A percentile compares a stretch with the other conserved stretches of the same genome.
These are phyloP conservation scores for Austrofundulus limnaeus DNA, from an alignment of 2,113 vertebrate genomes.

Conservation along the genomic window DNA sequence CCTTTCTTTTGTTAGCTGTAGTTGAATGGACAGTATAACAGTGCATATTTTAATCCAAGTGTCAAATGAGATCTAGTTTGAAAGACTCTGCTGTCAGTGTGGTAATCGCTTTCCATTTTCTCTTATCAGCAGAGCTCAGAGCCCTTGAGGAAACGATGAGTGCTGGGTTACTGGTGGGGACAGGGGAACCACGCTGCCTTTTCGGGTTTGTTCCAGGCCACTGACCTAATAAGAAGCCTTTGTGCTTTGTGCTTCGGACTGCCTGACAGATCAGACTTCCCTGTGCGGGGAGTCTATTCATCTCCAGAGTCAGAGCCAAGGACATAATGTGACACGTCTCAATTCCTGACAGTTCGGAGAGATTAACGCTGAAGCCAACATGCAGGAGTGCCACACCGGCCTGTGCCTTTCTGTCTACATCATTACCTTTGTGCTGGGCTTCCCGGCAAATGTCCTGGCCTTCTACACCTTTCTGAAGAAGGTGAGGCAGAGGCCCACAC, in stretches of 20 bases:
- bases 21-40: neutral
- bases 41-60: slow-evolving; percentile 12
- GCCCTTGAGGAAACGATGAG: slow-evolving; percentile 55
- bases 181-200: slow-evolving; percentile 55
- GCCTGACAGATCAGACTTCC: slow-evolving; percentile 36
- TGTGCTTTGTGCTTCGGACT: slow-evolving; percentile 20
- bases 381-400: slow-evolving; percentile 56
- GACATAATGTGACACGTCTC: slow-evolving; percentile 46
- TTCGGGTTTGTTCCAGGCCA: slow-evolving; percentile 56
- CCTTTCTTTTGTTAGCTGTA: neutral
- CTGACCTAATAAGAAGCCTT: slow-evolving; percentile 53
- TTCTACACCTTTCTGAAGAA: slow-evolving; percentile 82
- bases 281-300: slow-evolving; percentile 15
- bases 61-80: slow-evolving; percentile 23
- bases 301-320: slow-evolving; percentile 7
- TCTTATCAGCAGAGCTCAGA: slow-evolving; percentile 63
- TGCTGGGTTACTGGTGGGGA: slow-evolving; percentile 49
- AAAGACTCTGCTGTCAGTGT: slow-evolving; percentile 29
- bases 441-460: slow-evolving; percentile 85
- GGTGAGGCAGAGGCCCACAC: slow-evolving; percentile 75
- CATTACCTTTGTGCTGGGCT: slow-evolving; percentile 83
- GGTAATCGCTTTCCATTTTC: slow-evolving; percentile 58
- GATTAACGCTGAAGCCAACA: slow-evolving; percentile 19
- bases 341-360: slow-evolving; percentile 7
- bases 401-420: slow-evolving; percentile 82